phyloP scores from a whole-genome alignment of 2,113 vertebrate genomes.

The Solenodon paradoxus region DNA sequence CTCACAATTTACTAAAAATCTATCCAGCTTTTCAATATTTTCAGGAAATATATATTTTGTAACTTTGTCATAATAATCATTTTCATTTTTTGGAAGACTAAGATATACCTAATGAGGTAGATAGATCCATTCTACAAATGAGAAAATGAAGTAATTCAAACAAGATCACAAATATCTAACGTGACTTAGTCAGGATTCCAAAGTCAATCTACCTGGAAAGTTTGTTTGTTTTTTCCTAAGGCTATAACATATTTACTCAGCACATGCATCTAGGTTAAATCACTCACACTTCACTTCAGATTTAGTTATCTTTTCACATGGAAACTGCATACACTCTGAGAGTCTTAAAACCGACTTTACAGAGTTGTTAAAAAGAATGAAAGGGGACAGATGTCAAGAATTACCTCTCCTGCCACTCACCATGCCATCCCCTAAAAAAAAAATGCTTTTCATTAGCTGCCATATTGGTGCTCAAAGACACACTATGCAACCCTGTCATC shows the following conservation, averaged over 20 bases:
- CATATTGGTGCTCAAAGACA: not conserved
- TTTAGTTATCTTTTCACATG: not conserved
- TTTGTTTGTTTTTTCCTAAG: not conserved
- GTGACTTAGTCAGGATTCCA: not conserved
- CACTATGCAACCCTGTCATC: not conserved
- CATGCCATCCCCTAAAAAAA: not conserved
- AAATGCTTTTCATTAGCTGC: not conserved
- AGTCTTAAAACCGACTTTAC: not conserved
- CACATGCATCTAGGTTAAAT: not conserved
- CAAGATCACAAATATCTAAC: not conserved
- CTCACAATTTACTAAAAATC: slow-evolving; percentile 26
- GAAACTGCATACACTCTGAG: not conserved
- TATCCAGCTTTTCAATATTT: not conserved
- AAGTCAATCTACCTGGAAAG: not conserved
- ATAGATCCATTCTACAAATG: not conserved
- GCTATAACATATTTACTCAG: fast-evolving
- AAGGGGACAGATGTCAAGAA: not conserved
- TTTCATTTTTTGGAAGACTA: not conserved
- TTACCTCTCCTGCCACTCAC: not conserved
- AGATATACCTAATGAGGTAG: not conserved
- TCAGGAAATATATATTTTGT: not conserved
- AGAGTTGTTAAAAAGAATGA: not conserved
- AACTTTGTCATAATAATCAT: not conserved
- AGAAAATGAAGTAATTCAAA: not conserved
- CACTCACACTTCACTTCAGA: not conserved